Evolutionary conservation across 92 coral and sea anemone genomes (phyloP).

Genomic region (Bergia sp.): DNA sequence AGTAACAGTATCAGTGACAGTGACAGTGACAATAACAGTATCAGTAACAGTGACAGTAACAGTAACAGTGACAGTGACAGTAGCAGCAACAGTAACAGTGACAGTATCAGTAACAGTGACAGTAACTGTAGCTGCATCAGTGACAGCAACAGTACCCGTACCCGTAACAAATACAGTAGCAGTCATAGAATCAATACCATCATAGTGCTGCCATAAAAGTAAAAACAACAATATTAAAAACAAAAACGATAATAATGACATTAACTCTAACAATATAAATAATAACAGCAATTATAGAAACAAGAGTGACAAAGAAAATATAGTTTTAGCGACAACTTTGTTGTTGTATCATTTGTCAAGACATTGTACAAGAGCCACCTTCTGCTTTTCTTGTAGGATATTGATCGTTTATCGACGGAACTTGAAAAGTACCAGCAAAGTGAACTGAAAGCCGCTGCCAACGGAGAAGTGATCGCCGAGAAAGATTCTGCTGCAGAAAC

Average conservation of each 20-base stretch:
- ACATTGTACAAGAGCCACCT: background rate
- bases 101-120: background rate
- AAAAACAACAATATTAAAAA: too few relatives aligned
- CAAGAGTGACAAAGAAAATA: background rate
- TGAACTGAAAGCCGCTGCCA: background rate
- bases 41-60: background rate
- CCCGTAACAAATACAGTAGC: too few relatives aligned
- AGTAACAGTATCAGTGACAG: background rate
- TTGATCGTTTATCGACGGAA: constrained; percentile 34
- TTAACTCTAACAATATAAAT: too few relatives aligned
- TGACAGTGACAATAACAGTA: background rate
- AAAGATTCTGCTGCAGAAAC: background rate
- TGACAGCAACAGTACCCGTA: too few relatives aligned
- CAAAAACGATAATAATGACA: too few relatives aligned
- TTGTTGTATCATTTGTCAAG: background rate
- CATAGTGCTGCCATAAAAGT: too few relatives aligned
- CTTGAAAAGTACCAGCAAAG: constrained; percentile 41
- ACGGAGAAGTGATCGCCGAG: constrained; percentile 2
- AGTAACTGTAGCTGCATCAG: too few relatives aligned
- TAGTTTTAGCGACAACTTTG: background rate
- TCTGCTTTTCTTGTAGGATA: constrained; percentile 6
- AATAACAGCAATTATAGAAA: background rate
- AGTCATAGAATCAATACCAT: too few relatives aligned
- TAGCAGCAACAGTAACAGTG: background rate
- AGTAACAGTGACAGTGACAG: background rate